These are phyloP conservation scores for Timema podura DNA, from an alignment of 2,888 invertebrate genomes.

Conservation along the genomic window DNA sequence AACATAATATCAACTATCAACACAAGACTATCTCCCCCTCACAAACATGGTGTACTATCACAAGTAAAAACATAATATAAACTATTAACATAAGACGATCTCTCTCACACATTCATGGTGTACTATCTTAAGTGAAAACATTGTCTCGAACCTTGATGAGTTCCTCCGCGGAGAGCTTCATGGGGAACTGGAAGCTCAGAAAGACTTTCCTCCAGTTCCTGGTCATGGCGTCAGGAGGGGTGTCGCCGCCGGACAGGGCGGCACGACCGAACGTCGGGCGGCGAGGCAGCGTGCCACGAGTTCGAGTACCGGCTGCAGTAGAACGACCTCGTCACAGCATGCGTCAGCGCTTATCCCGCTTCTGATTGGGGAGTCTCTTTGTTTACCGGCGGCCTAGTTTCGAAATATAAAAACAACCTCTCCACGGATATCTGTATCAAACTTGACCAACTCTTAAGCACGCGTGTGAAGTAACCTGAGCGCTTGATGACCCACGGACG, in stretches of 20 bases:
- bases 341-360: no score
- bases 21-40: background rate
- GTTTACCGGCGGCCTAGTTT: no score
- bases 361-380: no score
- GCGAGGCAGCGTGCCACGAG: background rate
- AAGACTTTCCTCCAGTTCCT: constrained; percentile 48
- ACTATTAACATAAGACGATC: background rate
- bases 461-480: no score
- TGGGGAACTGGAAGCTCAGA: constrained; percentile 43
- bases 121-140: no score
- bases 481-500: no score
- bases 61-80: background rate
- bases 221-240: constrained; percentile 37
- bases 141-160: constrained; percentile 42
- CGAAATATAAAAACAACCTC: no score
- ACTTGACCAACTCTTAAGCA: no score
- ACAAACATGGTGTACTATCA: background rate
- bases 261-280: background rate
- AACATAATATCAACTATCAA: constrained; percentile 30
- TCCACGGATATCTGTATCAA: no score
- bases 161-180: constrained; percentile 45
- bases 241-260: background rate
- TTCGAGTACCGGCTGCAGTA: no score
- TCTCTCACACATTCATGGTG: no score
- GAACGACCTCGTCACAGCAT: no score